Base-by-base conservation (phyloP, 2,888 invertebrate species). In the Eupithecia centaureata region DNA sequence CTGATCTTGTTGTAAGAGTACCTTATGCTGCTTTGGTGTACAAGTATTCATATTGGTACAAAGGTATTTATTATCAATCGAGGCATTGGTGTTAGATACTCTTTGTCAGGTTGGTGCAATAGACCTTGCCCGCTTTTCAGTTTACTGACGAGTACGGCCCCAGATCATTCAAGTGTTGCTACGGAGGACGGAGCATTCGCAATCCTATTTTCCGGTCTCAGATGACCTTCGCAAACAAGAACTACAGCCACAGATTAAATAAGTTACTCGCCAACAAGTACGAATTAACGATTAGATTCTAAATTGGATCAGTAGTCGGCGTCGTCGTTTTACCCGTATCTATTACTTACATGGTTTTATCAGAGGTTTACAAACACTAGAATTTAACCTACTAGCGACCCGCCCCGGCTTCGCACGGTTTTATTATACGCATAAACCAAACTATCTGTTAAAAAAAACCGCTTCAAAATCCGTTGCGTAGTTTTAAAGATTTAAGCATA, bases 161-260 rank as follows among this genome's bases (percentile, higher is more conserved):
- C n/a, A 57, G 52, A 30, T 63, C 32, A 38, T 15, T 28, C 5
- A 63, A 47, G 32, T 54, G 42, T 56, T 47, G 2, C 18, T 63
- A 30, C 5, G 27, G 58, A 12, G 13, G 35, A 33, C 25, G 8
- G n/a, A 22, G 25, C 2, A 51, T 52, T 33, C 64, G 63, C 51
- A 61, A 68, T 63, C 62, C 54, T 18, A 32, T 56, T 63, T 66
- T 63, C 69, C 62, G 58, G 69, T 56, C 35, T 54, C 33, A 54
- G 57, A 28, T 66, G 63, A 66, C 69, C 69, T 66, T 69, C 63
- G 30, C 59, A 30, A 65, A 25, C 30, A 51, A 27, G 32, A 42
- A 33, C 28, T n/a, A 25, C 33, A 33, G 47, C 32, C 51, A 61
- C 35, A 56, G 54, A 56, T 30, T 30, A 30, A 56, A n/a, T 56